These are phyloP conservation scores for Tauraco erythrolophus DNA, from an alignment of 2,113 vertebrate genomes.

Conservation along the genomic window DNA sequence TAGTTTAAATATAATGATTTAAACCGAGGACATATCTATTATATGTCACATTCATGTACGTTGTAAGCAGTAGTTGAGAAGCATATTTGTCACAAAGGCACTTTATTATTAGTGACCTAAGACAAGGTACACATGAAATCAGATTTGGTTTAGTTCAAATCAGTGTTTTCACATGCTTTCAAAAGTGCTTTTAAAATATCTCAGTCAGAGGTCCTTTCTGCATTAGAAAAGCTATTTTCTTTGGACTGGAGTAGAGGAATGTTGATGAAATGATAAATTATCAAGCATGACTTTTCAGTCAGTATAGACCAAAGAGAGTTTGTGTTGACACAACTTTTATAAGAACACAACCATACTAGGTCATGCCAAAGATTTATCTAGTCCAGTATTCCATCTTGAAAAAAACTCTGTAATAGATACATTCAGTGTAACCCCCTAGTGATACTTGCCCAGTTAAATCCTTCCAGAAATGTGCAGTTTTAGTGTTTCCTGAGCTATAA, in stretches of 20 bases:
- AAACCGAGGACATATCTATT: background rate
- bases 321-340: background rate
- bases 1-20: background rate
- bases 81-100: background rate
- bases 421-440: background rate
- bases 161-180: background rate
- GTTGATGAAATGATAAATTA: background rate
- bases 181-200: background rate
- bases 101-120: background rate
- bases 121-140: background rate
- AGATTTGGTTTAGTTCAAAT: background rate
- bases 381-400: background rate
- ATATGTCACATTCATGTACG: background rate
- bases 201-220: background rate
- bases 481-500: background rate
- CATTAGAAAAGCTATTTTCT: background rate
- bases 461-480: background rate
- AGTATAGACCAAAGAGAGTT: background rate
- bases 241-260: background rate
- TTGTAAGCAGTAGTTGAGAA: background rate
- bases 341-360: background rate
- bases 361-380: background rate
- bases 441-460: background rate
- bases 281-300: background rate
- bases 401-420: fast-evolving